These are phyloP conservation scores for Carassius auratus DNA, from an alignment of 2,113 vertebrate genomes.

Conservation along the genomic window DNA sequence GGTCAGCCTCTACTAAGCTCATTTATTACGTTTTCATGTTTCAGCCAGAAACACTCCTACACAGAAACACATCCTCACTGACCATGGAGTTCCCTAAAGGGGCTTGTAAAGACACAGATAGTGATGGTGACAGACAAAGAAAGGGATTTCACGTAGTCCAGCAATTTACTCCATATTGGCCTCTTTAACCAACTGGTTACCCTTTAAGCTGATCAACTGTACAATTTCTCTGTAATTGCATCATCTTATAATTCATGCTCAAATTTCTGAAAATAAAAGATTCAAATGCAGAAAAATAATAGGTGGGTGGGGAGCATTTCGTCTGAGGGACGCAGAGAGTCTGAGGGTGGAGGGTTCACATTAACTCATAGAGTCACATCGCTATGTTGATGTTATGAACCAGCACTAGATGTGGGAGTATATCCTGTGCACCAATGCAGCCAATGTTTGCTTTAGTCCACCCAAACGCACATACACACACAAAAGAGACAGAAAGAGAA, in stretches of 20 bases:
- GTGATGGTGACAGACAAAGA: slow-evolving; percentile 52
- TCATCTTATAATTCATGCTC: neutral
- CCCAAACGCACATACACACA: slow-evolving; percentile 64
- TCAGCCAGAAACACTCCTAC: slow-evolving; percentile 9
- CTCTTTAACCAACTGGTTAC: neutral
- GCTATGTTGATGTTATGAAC: slow-evolving; percentile 76
- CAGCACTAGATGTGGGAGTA: slow-evolving; percentile 79
- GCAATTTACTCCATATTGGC: neutral
- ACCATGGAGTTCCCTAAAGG: slow-evolving; percentile 37
- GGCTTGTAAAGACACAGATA: slow-evolving; percentile 47
- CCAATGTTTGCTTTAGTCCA: slow-evolving; percentile 73
- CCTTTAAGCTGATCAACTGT: neutral
- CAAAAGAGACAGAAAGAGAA: slow-evolving; percentile 10
- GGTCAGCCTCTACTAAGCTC: slow-evolving; percentile 40
- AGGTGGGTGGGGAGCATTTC: no score
- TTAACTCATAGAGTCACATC: slow-evolving; percentile 71
- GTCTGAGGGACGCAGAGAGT: neutral
- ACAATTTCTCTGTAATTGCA: neutral
- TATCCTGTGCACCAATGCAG: slow-evolving; percentile 72
- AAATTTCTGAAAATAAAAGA: neutral
- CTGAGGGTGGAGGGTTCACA: slow-evolving; percentile 56
- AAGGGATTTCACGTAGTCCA: neutral
- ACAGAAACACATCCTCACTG: slow-evolving; percentile 27
- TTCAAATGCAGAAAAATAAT: slow-evolving; percentile 31
- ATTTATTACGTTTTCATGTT: slow-evolving; percentile 59